Percentiles rank a stretch among this genome's conserved stretches.
Conservation (phyloP, 2,113 vertebrate genomes). For the Ammodytes marinus region DNA sequence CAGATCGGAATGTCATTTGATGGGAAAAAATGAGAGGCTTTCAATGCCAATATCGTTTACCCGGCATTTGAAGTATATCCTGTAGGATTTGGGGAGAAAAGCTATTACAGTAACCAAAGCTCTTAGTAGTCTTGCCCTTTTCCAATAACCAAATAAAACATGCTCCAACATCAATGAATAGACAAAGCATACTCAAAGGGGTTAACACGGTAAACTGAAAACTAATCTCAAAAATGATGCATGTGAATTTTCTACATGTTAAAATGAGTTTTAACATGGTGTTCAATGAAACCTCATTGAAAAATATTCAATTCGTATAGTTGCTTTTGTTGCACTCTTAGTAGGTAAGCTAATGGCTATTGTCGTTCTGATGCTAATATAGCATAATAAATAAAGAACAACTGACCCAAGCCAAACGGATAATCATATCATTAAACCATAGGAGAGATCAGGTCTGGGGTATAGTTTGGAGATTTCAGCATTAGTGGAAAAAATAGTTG, state of each 20-base stretch:
- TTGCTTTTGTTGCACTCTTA: neutral
- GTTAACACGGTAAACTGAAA: neutral
- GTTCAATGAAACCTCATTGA: neutral
- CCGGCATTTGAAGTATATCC: slow-evolving; percentile 14
- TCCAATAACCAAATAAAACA: slow-evolving; percentile 15
- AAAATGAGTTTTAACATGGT: neutral
- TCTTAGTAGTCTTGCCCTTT: slow-evolving; percentile 2
- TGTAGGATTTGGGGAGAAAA: slow-evolving; percentile 28
- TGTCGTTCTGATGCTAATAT: no score
- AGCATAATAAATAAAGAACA: no score
- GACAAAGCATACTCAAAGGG: neutral
- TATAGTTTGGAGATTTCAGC: no score
- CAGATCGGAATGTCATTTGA: slow-evolving; percentile 54
- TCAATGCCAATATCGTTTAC: slow-evolving; percentile 32
- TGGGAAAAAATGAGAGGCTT: slow-evolving; percentile 26
- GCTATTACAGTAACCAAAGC: slow-evolving; percentile 4
- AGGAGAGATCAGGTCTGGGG: no score
- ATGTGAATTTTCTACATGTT: neutral
- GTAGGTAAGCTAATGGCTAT: no score
- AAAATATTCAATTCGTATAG: neutral
- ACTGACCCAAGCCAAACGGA: no score
- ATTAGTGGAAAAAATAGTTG: no score
- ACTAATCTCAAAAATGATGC: neutral
- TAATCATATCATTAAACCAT: no score
- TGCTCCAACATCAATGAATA: neutral